Percentiles rank a stretch among this genome's conserved stretches.
phyloP scores from a whole-genome alignment of 2,888 invertebrate species.

The Acronicta leporina region DNA sequence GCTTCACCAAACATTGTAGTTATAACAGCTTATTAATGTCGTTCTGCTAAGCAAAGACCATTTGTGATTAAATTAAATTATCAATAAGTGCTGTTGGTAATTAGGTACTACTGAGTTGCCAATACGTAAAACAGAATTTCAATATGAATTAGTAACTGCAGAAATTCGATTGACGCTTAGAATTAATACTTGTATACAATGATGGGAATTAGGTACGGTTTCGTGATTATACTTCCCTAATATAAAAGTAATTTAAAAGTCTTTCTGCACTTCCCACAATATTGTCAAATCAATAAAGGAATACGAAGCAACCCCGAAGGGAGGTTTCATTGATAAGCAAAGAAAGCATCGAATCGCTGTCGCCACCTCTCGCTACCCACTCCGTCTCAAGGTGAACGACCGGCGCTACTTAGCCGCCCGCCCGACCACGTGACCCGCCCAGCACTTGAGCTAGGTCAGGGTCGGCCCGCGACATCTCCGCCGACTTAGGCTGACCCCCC shows the following conservation, averaged over 20 bases:
- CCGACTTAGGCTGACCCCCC: conserved; percentile 70
- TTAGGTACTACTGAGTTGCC: conserved; percentile 28
- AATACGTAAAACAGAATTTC: conserved; percentile 33
- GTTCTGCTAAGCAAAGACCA: conserved; percentile 28
- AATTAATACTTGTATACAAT: conserved; percentile 33
- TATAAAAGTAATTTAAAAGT: conserved; percentile 5
- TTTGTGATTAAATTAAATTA: conserved; percentile 43
- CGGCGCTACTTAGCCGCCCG: conserved; percentile 79
- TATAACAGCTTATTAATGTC: conserved; percentile 44
- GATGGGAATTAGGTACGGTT: conserved; percentile 22
- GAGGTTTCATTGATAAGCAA: conserved; percentile 55
- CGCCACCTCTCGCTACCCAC: conserved; percentile 69
- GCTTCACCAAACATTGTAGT: conserved; percentile 42
- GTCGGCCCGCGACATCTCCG: conserved; percentile 77
- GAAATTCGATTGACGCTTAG: conserved; percentile 19
- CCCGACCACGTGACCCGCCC: conserved; percentile 85
- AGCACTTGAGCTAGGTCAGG: conserved; percentile 87
- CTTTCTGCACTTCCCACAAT: conserved; percentile 6
- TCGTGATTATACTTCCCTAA: conserved; percentile 8
- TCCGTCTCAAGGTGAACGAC: conserved; percentile 87
- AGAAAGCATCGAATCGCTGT: conserved; percentile 52
- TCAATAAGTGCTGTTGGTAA: conserved; percentile 38
- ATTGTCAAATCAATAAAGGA: conserved; percentile 11
- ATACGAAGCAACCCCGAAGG: conserved; percentile 25
- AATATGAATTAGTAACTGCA: conserved; percentile 7